These are phyloP conservation scores for Tachysurus fulvidraco DNA, from an alignment of 2,113 vertebrate species.

Conservation along the genomic window DNA sequence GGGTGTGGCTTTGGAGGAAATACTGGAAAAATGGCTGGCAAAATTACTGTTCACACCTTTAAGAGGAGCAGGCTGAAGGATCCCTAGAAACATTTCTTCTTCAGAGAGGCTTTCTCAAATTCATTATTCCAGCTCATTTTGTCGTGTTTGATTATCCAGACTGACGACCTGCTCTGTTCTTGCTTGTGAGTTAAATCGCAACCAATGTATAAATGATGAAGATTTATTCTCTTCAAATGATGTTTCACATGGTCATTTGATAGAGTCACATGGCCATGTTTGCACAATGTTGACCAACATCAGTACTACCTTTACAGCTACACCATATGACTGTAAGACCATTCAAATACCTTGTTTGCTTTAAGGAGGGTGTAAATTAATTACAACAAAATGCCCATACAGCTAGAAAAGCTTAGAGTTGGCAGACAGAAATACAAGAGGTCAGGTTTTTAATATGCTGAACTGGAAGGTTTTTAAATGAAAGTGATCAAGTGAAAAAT, in stretches of 20 bases:
- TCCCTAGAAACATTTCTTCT: neutral
- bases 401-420: constrained; percentile 18
- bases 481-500: constrained; percentile 14
- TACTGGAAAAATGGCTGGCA: neutral
- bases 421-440: constrained; percentile 24
- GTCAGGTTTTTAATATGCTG: constrained; percentile 26
- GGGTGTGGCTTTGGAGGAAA: neutral
- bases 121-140: neutral
- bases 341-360: constrained; percentile 19
- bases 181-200: neutral
- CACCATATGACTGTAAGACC: constrained; percentile 11
- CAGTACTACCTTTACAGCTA: neutral
- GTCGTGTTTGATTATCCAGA: neutral
- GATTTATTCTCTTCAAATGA: constrained; percentile 5
- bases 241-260: constrained; percentile 26
- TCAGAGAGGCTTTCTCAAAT: neutral
- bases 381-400: neutral
- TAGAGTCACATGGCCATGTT: constrained; percentile 16
- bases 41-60: neutral
- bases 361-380: constrained; percentile 4
- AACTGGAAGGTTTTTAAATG: neutral
- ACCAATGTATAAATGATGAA: neutral
- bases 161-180: neutral
- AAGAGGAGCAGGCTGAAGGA: neutral
- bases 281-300: neutral